Evolutionary conservation across 2,113 vertebrate species (phyloP), one percentile per base, ranked within the genome.

Genomic region (Bagarius yarrelli): DNA sequence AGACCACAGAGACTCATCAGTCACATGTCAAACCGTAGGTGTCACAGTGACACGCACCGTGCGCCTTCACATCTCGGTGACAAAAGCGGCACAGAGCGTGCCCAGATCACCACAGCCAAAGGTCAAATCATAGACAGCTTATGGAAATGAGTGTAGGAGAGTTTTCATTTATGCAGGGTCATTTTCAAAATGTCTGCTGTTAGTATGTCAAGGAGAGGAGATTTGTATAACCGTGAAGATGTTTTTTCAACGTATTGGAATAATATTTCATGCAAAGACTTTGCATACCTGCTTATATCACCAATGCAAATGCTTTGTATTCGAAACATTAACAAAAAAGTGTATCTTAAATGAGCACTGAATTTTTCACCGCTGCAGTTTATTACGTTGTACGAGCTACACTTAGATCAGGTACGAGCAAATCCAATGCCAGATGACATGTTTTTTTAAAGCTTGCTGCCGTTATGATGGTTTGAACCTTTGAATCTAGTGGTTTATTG

Each of bases 1-100:
- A 88, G 82, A 85, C 87, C 87, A 85, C 86, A 82, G 87, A 85
- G 85, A 88, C 89, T 90, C 91, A 89, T 93, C 90, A 87, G 89
- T 90, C 90, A 89, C 82, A 80, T 89, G 87, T 89, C 90, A 91
- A 89, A 88, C 83, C 84, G 88, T 86, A 87, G n/a, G 76, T 70
- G 85, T 71, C 75, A 60, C 80, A 55, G 32, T 85, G 84, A 83
- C 79, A 75, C 59, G 50, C 60, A 60, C 78, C 66, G 47, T 78
- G 52, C 60, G 78, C 64, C 74, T 81, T 81, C 74, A 30, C 66
- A 83, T 64, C 21, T 78, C 60, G 34, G 73, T 75, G 64, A 85
- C 81, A 85, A 85, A 76, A 70, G 63, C 78, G 64, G 78, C 50
- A 64, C 69, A 84, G 44, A 81, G 67, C 61, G 47, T 19, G 16